Evolutionary conservation across 92 coral and sea anemone genomes (phyloP), one percentile per base, ranked within the genome.

Genomic region (Zoanthus gigantus): DNA sequence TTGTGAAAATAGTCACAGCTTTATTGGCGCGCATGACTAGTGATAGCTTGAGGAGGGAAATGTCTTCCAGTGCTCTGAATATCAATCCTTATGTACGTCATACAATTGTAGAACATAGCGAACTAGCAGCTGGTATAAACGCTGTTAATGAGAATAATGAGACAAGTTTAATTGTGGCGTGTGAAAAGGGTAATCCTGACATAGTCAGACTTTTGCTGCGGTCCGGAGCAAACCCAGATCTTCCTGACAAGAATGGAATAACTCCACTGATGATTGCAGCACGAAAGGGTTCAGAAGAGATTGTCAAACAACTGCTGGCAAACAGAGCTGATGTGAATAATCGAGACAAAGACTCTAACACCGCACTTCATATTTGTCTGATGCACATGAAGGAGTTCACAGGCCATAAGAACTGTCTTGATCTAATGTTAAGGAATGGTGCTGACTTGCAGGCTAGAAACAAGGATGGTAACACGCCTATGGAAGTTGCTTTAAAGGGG

Each of bases 111-210:
- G 76, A 54, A 54, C 42, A 52, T 54, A n/a, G 1, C 28, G 92
- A 9, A 57, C 65, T 73, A 76, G 89, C 23, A 42, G 74, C 77
- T 45, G 93, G 87, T 52, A 74, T 92, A 54, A 92, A 94, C 65
- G 76, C 79, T 50, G 90, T 76, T 0, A 92, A 94, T 53, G 97
- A 92, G 83, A 90, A 90, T 50, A 90, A 88, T 0, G 95, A 94
- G 89, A 94, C 97, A 12, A 87, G 95, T 48, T 71, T 94, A 57
- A 94, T 94, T 90, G 91, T 94, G 87, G 97, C 97, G 2, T 94
- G 97, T 18, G 97, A 94, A 80, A 92, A 90, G 74, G 97, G 95
- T 1, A 94, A 93, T 50, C 79, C 81, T 42, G 95, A 94, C 30
- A 92, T 94, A 31, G 95, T 92, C 0, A 81, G 90, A 58, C 91